These are phyloP conservation scores for Sinonovacula constricta DNA, from an alignment of 1,140 invertebrate genomes.

Conservation along the genomic window DNA sequence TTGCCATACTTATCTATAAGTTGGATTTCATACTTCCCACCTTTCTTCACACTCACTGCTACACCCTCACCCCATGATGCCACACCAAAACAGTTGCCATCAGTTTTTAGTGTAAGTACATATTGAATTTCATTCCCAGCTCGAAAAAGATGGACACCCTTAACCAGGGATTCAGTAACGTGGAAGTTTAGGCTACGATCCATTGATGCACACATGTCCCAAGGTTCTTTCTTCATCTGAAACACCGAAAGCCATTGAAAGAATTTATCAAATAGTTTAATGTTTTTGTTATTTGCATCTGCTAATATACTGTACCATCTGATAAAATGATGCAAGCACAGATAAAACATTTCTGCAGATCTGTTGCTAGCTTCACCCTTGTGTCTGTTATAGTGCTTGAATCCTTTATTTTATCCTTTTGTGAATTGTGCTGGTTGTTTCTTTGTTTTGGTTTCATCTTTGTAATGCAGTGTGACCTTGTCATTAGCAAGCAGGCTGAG, in stretches of 20 bases:
- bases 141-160: slow-evolving; percentile 37
- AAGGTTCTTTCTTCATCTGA: slow-evolving; percentile 41
- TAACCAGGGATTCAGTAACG: slow-evolving; percentile 22
- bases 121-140: slow-evolving; percentile 28
- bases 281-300: slow-evolving; percentile 40
- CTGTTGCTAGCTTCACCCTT: slow-evolving; percentile 5
- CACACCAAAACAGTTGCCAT: slow-evolving; percentile 45
- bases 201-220: slow-evolving; percentile 38
- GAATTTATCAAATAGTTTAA: slow-evolving; percentile 44
- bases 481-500: slow-evolving; percentile 35
- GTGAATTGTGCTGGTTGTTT: too few species aligned
- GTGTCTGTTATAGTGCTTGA: slow-evolving; percentile 4
- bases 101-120: slow-evolving; percentile 38
- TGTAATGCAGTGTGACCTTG: slow-evolving; percentile 17
- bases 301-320: slow-evolving; percentile 34
- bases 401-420: neutral
- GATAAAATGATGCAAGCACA: slow-evolving; percentile 22
- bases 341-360: slow-evolving; percentile 36
- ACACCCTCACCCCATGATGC: slow-evolving; percentile 38
- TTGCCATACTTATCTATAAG: slow-evolving; percentile 45
- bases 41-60: slow-evolving; percentile 31
- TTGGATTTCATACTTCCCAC: slow-evolving; percentile 23
- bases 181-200: slow-evolving; percentile 21
- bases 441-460: neutral
- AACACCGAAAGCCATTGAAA: slow-evolving; percentile 25